Conservation (phyloP, 1,140 invertebrate species). For the Drosophila ogumai region DNA sequence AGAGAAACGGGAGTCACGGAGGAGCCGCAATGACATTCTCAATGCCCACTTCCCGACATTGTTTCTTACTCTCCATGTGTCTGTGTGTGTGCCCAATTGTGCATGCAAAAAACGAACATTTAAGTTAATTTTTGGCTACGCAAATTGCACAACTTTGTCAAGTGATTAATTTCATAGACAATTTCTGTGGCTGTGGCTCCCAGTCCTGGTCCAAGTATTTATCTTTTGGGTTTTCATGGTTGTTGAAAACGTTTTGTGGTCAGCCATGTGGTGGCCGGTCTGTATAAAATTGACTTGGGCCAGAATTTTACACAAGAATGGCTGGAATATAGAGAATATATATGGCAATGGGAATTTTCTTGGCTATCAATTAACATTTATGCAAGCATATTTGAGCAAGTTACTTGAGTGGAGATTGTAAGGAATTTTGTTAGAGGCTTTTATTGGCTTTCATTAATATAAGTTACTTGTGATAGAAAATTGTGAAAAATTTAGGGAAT, state of each 20-base stretch:
- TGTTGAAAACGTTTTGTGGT: constrained; percentile 33
- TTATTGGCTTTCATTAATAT: not conserved
- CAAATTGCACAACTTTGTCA: constrained; percentile 77
- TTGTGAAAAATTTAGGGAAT: too few relatives aligned
- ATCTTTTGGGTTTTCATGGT: constrained; percentile 21
- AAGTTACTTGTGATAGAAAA: not conserved
- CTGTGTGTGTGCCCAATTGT: constrained; percentile 47
- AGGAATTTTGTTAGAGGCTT: not conserved
- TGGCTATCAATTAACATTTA: constrained; percentile 2
- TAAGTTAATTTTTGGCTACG: constrained; percentile 77
- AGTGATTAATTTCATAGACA: constrained; percentile 75
- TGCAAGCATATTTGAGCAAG: not conserved
- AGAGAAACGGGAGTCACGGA: not conserved
- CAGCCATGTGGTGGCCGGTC: constrained; percentile 3
- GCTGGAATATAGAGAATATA: not conserved
- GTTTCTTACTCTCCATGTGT: not conserved
- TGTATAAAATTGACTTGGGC: constrained; percentile 5
- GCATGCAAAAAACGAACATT: constrained; percentile 67
- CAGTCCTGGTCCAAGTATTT: constrained; percentile 17
- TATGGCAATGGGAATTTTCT: constrained; percentile 7
- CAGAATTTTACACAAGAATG: not conserved
- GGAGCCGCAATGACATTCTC: constrained; percentile 14
- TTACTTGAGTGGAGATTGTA: not conserved
- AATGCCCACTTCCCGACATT: constrained; percentile 38
- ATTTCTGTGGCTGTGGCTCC: constrained; percentile 50